phyloP scores from a whole-genome alignment of 2,797 vertebrate genomes.

The Mus spretus region DNA sequence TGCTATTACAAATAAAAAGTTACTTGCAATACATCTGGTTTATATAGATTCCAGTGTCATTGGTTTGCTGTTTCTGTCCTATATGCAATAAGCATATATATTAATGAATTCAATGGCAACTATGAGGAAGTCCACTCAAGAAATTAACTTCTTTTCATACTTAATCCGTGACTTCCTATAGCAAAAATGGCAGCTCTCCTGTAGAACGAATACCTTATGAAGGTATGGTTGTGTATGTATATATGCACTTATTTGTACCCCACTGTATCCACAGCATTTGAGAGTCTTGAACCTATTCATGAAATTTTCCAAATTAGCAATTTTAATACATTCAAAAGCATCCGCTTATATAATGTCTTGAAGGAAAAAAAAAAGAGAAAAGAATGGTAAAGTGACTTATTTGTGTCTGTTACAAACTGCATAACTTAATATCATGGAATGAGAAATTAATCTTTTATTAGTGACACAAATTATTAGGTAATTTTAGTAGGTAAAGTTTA shows the following conservation, averaged over 20 bases:
- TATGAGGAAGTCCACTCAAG: background rate
- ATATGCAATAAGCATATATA: background rate
- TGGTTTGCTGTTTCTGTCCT: slow-evolving; percentile 27
- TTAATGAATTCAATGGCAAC: background rate
- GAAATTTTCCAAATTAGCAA: background rate
- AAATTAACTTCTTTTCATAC: background rate
- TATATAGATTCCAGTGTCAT: background rate
- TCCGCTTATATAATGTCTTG: slow-evolving; percentile 11
- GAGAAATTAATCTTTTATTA: slow-evolving; percentile 61
- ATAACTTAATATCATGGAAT: background rate
- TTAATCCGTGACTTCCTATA: background rate
- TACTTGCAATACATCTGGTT: background rate
- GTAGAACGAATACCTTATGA: no score
- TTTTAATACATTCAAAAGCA: slow-evolving; percentile 34
- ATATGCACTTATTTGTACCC: background rate
- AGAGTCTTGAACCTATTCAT: slow-evolving; percentile 31
- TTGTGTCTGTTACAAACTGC: slow-evolving; percentile 4
- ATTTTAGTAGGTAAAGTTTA: background rate
- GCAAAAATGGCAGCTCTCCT: background rate
- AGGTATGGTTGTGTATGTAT: background rate
- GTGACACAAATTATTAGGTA: background rate
- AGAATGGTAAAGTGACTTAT: background rate
- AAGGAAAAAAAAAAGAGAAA: background rate
- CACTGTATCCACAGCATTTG: background rate
- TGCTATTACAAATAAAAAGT: slow-evolving; percentile 30